Evolutionary conservation across 2,888 invertebrate genomes (phyloP).

Genomic region (Dryocosmus kuriphilus): DNA sequence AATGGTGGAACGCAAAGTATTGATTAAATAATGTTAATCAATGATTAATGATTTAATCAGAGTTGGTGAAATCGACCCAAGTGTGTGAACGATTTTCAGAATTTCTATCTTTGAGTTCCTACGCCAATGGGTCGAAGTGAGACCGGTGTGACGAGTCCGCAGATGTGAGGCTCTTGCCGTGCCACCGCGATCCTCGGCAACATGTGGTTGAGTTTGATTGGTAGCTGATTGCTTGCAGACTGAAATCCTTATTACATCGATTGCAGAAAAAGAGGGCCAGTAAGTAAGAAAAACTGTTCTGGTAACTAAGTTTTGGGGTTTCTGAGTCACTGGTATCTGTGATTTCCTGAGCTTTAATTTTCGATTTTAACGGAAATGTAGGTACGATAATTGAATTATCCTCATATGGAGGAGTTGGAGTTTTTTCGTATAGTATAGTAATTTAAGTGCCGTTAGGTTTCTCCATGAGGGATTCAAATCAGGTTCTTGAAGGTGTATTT

Average conservation of each 20-base stretch:
- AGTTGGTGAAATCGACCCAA: no score
- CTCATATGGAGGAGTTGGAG: background rate
- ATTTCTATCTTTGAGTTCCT: constrained; percentile 53
- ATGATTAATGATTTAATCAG: no score
- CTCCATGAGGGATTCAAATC: background rate
- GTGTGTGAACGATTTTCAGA: background rate
- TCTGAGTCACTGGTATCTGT: background rate
- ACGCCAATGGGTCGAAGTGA: constrained; percentile 71
- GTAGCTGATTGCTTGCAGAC: constrained; percentile 62
- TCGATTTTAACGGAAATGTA: background rate
- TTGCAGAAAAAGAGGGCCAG: constrained; percentile 11
- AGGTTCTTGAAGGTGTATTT: constrained; percentile 16
- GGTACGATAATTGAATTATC: background rate
- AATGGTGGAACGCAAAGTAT: no score
- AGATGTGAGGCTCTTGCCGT: constrained; percentile 67
- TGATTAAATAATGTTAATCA: no score
- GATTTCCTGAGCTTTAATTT: background rate
- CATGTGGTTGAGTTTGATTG: constrained; percentile 65
- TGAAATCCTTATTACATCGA: constrained; percentile 56
- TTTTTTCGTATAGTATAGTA: background rate
- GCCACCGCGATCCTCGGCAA: constrained; percentile 61
- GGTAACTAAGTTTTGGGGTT: background rate
- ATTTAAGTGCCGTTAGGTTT: constrained; percentile 1
- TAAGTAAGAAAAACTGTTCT: constrained; percentile 33
- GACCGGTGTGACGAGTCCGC: constrained; percentile 77